phyloP scores from a whole-genome alignment of 2,797 vertebrate species.

The Hypotaenidia okinawae region DNA sequence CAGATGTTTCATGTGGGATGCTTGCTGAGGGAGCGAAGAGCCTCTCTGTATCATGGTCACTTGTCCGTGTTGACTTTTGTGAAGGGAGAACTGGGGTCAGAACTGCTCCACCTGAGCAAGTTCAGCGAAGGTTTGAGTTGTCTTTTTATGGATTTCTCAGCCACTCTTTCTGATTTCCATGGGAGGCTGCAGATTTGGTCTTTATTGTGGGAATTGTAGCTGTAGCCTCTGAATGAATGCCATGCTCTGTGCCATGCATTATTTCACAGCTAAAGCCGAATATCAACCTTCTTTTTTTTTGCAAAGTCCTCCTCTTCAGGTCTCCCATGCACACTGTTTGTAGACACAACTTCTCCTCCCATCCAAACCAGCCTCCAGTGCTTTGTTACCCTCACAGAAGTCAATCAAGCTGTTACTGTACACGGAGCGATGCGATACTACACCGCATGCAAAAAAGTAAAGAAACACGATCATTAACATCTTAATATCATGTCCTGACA shows the following conservation, averaged over 20 bases:
- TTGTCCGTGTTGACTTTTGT: not conserved
- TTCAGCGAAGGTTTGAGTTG: not conserved
- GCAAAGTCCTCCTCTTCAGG: not conserved
- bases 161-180: not conserved
- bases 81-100: not conserved
- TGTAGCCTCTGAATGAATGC: not conserved
- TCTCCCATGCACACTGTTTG: not conserved
- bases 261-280: not conserved
- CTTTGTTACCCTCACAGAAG: constrained; percentile 6
- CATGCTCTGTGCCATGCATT: not conserved
- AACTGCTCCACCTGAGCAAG: not conserved
- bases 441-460: not conserved
- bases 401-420: not conserved
- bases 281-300: not conserved
- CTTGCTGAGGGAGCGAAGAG: not conserved
- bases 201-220: not conserved
- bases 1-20: not conserved
- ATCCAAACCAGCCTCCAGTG: not conserved
- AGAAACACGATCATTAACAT: constrained; percentile 69
- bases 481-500: constrained; percentile 73
- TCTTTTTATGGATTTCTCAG: not conserved
- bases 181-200: not conserved
- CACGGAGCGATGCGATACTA: not conserved
- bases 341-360: not conserved
- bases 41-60: too few species aligned